Evolutionary conservation across 2,888 invertebrate species (phyloP).

Genomic region (Polymixis flavicincta): DNA sequence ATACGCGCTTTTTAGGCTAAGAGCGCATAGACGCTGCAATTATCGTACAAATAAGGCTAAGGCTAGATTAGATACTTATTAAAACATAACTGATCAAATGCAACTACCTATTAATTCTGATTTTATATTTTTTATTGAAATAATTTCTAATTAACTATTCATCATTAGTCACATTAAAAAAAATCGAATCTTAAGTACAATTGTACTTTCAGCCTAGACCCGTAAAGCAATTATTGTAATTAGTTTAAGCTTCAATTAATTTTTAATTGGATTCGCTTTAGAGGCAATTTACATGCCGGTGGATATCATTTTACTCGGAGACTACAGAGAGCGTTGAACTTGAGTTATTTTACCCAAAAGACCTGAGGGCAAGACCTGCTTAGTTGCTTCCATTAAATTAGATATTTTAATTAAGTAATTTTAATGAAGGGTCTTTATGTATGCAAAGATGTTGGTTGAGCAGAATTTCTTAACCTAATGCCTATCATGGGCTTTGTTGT

Average conservation of each 20-base stretch:
- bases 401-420: slow-evolving; percentile 20
- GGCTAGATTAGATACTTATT: slow-evolving; percentile 37
- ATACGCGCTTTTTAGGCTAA: slow-evolving; percentile 55
- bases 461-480: neutral
- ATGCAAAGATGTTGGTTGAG: neutral
- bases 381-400: neutral
- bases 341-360: slow-evolving; percentile 39
- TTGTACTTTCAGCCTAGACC: slow-evolving; percentile 49
- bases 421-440: neutral
- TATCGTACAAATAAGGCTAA: slow-evolving; percentile 55
- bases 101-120: slow-evolving; percentile 36
- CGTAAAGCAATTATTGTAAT: slow-evolving; percentile 41
- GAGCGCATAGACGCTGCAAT: slow-evolving; percentile 44
- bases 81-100: slow-evolving; percentile 37
- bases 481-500: neutral
- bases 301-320: slow-evolving; percentile 39
- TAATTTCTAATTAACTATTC: slow-evolving; percentile 27
- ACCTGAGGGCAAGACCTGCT: slow-evolving; percentile 8
- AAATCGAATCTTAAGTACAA: slow-evolving; percentile 21
- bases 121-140: slow-evolving; percentile 28
- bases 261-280: slow-evolving; percentile 38
- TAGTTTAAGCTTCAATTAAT: slow-evolving; percentile 28
- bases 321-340: slow-evolving; percentile 7
- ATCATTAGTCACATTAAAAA: slow-evolving; percentile 29
- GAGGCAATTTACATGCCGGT: slow-evolving; percentile 30